These are phyloP conservation scores for Sebastes hubbsi DNA, from an alignment of 2,797 vertebrate species.

Conservation along the genomic window DNA sequence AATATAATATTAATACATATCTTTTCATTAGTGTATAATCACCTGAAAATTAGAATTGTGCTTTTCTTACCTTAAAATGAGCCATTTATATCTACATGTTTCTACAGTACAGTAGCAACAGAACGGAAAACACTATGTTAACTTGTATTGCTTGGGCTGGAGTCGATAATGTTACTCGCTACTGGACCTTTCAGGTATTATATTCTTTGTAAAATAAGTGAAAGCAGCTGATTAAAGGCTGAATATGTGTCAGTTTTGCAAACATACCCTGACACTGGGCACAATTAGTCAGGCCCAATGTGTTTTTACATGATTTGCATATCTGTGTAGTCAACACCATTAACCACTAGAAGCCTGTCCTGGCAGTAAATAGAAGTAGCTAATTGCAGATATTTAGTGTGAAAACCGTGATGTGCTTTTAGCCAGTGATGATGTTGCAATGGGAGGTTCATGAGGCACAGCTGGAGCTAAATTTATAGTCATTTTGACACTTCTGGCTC, in stretches of 20 bases:
- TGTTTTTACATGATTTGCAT: neutral
- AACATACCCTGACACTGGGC: neutral
- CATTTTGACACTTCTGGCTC: neutral
- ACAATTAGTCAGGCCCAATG: neutral
- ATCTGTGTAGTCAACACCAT: neutral
- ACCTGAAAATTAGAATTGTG: too few relatives aligned
- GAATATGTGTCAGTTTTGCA: neutral
- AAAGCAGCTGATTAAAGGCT: neutral
- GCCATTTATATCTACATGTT: too few relatives aligned
- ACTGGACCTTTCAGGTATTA: neutral
- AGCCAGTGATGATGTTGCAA: neutral
- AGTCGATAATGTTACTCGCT: too few relatives aligned
- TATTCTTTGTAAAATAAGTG: neutral
- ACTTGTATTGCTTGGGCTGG: too few relatives aligned
- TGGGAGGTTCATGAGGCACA: neutral
- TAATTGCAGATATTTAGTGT: constrained; percentile 15
- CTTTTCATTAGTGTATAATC: too few relatives aligned
- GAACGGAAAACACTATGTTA: too few relatives aligned
- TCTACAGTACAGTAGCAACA: too few relatives aligned
- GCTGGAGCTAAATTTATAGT: constrained; percentile 16
- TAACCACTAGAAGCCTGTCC: constrained; percentile 1
- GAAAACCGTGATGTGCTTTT: constrained; percentile 11
- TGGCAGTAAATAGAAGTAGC: constrained; percentile 2
- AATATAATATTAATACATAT: too few relatives aligned
- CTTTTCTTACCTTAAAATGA: too few relatives aligned